Base-by-base conservation (phyloP, 2,888 invertebrate species). In the Pachymerium ferrugineum region DNA sequence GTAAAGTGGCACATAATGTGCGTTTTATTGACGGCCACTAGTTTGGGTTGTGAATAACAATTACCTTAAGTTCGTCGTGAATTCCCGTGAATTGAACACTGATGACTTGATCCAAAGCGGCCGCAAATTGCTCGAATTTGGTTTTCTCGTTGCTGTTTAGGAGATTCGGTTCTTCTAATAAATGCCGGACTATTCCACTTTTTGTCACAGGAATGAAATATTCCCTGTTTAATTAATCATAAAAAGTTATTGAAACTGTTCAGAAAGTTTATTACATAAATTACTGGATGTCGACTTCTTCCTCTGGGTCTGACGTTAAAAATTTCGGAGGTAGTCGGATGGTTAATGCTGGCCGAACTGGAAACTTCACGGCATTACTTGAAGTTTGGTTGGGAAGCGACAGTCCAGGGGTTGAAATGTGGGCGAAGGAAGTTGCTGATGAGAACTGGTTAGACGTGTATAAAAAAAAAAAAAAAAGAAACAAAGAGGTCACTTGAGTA, bases 191-290 rank as follows among this genome's bases (percentile, higher is more conserved):
- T 16, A 73, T 30, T 19, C 67, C 62, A 33, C 67, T 35, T 67
- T 29, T 19, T 14, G 73, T 73, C 19, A 73, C 68, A 12, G 73
- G 73, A 67, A 73, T 73, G 33, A 73, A 73, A 68, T 67, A 73
- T 67, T 73, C 73, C 31, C 73, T 73, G n/a, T 5, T 16, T 14
- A 31, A 67, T 19, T 47, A 42, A 6, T 14, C 30, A n/a, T 30
- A 69, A 69, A 16, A 69, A 69, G 12, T 2, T n/a, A 25, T 54
- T 54, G 12, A 22, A 54, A 25, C 14, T 19, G 22, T 47, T 14
- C 16, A 47, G 8, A 2, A 14, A 3, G 22, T 47, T 3, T 2
- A 47, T 5, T 19, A 22, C 3, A 54, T 54, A 25, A 25, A 16
- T 42, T 47, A 54, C 54, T 54, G 54, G 28, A 54, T 54, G 28